A percentile compares a stretch with the other conserved stretches of the same genome.
Conservation (phyloP, 2,797 vertebrate species). For the Acanthopagrus latus region DNA sequence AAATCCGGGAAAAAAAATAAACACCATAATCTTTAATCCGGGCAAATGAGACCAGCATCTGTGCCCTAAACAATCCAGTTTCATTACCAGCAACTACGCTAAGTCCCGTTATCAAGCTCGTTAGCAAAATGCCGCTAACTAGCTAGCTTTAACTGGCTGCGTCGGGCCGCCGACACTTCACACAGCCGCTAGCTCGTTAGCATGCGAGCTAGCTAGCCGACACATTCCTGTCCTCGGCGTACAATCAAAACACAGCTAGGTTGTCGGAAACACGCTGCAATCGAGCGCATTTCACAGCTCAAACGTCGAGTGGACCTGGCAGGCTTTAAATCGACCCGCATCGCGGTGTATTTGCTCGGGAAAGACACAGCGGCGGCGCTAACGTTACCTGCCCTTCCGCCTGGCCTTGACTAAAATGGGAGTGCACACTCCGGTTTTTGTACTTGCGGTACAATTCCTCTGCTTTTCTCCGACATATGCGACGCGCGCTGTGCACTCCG, state of each 20-base stretch:
- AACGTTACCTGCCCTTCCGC: slow-evolving; percentile 84
- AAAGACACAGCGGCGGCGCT: slow-evolving; percentile 49
- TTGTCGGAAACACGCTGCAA: neutral
- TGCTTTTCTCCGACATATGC: slow-evolving; percentile 15
- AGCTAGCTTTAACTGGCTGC: slow-evolving; percentile 74
- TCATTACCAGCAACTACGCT: slow-evolving; percentile 42
- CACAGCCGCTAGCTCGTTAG: slow-evolving; percentile 76
- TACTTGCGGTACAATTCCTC: slow-evolving; percentile 68
- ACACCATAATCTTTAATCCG: slow-evolving; percentile 60
- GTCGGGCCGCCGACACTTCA: slow-evolving; percentile 75
- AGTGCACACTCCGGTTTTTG: slow-evolving; percentile 69
- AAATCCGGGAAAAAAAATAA: slow-evolving; percentile 30
- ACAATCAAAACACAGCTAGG: slow-evolving; percentile 36
- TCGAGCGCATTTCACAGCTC: neutral
- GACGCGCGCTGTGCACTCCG: neutral
- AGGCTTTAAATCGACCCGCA: slow-evolving; percentile 1
- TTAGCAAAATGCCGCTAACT: slow-evolving; percentile 80
- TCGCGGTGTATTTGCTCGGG: slow-evolving; percentile 14
- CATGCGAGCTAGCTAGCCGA: slow-evolving; percentile 70
- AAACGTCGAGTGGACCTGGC: neutral
- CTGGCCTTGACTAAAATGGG: slow-evolving; percentile 84
- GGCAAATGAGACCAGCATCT: slow-evolving; percentile 32
- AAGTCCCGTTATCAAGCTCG: slow-evolving; percentile 77
- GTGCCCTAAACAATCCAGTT: slow-evolving; percentile 39
- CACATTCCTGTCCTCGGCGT: slow-evolving; percentile 61